These are phyloP conservation scores for Microtus pennsylvanicus DNA, from an alignment of 2,113 vertebrate genomes.

Conservation along the genomic window DNA sequence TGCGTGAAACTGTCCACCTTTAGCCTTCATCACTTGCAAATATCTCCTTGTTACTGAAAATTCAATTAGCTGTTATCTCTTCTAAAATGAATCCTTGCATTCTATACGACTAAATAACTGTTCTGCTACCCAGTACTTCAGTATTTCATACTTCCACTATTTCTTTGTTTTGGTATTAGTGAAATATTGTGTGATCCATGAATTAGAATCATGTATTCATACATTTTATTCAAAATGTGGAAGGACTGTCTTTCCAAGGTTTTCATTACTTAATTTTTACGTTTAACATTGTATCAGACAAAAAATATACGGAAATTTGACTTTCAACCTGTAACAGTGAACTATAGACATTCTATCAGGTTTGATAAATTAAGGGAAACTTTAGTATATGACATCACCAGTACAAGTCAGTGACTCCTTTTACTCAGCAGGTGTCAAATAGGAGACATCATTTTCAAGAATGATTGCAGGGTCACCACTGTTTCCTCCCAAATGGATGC, in stretches of 20 bases:
- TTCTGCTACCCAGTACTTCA: background rate
- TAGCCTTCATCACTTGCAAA: background rate
- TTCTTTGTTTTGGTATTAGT: background rate
- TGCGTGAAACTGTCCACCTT: background rate
- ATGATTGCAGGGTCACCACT: background rate
- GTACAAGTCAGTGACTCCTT: background rate
- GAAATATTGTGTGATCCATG: background rate
- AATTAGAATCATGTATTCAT: background rate
- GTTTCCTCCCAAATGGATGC: background rate
- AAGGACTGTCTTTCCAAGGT: background rate
- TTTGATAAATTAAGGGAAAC: background rate
- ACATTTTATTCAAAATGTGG: background rate
- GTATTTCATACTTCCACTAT: background rate
- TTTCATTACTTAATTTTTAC: background rate
- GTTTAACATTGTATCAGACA: background rate
- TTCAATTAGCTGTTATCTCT: background rate
- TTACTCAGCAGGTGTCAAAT: background rate
- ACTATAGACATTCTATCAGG: background rate
- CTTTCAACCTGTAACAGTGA: background rate
- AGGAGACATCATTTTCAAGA: background rate
- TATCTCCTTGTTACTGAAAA: background rate
- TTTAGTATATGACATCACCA: background rate
- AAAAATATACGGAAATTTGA: background rate
- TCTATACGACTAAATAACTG: background rate
- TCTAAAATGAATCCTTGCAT: background rate